phyloP scores from a whole-genome alignment of 2,888 invertebrate genomes.

The Furcula furcula region DNA sequence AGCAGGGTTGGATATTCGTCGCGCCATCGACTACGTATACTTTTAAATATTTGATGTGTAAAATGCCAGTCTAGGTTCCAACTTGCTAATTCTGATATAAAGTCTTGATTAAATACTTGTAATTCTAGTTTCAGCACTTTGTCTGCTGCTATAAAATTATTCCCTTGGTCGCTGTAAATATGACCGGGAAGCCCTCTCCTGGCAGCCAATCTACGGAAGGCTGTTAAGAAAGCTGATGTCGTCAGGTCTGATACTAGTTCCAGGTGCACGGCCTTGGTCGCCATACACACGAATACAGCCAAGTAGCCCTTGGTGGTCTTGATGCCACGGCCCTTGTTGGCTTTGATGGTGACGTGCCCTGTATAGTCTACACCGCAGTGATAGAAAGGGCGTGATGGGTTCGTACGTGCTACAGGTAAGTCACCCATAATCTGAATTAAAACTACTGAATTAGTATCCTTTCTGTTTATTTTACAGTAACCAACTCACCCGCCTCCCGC shows the following conservation, averaged over 20 bases:
- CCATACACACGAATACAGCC: conserved; percentile 7
- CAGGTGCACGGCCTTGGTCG: conserved; percentile 11
- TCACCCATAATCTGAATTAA: background rate
- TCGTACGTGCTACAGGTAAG: background rate
- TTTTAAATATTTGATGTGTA: no score
- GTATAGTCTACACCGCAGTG: conserved; percentile 4
- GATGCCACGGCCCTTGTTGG: no score
- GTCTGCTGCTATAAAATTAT: conserved; percentile 6
- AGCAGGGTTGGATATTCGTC: no score
- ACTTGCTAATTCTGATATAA: no score
- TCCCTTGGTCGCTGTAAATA: conserved; percentile 15
- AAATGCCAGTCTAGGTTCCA: no score
- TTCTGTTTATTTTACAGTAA: conserved; percentile 1
- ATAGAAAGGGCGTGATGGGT: conserved; percentile 2
- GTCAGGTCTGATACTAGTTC: conserved; percentile 14
- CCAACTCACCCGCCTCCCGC: background rate
- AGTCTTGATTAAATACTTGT: no score
- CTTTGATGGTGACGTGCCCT: conserved; percentile 8
- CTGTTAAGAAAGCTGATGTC: conserved; percentile 12
- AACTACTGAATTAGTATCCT: no score
- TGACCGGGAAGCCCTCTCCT: conserved; percentile 17
- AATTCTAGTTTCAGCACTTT: conserved; percentile 1
- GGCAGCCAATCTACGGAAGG: conserved; percentile 8
- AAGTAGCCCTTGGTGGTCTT: conserved; percentile 12
- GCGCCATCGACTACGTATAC: no score